Conservation (phyloP, 2,888 invertebrate genomes). For the Dendrolimus pini region DNA sequence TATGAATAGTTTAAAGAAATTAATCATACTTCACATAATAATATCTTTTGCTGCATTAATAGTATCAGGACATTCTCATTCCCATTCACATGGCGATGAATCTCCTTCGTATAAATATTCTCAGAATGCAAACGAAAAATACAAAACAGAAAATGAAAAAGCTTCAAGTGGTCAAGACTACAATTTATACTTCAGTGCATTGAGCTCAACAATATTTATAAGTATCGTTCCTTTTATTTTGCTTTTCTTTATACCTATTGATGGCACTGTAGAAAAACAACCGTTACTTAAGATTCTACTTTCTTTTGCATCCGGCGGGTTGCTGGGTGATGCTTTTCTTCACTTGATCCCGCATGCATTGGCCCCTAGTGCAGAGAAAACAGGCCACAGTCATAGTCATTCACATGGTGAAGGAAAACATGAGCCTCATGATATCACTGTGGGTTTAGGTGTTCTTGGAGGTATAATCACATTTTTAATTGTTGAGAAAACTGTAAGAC, state of each 20-base stretch:
- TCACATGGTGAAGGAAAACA: constrained; percentile 63
- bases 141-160: constrained; percentile 63
- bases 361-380: constrained; percentile 34
- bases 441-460: constrained; percentile 95
- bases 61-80: constrained; percentile 55
- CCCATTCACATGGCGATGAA: constrained; percentile 74
- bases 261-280: constrained; percentile 88
- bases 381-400: constrained; percentile 77
- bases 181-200: constrained; percentile 86
- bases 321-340: constrained; percentile 98
- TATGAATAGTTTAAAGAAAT: constrained; percentile 30
- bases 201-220: constrained; percentile 94
- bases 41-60: constrained; percentile 26
- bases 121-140: constrained; percentile 73
- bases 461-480: constrained; percentile 95
- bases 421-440: constrained; percentile 86
- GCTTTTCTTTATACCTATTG: constrained; percentile 94
- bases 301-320: constrained; percentile 95
- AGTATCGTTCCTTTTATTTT: constrained; percentile 97
- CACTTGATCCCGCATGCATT: constrained; percentile 98
- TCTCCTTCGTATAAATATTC: constrained; percentile 91
- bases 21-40: constrained; percentile 23
- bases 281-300: constrained; percentile 92
- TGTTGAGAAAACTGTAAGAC: constrained; percentile 94
- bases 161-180: constrained; percentile 38